Evolutionary conservation across 2,888 invertebrate species (phyloP).

Genomic region (Pseudococcus jackbeardsleyi): DNA sequence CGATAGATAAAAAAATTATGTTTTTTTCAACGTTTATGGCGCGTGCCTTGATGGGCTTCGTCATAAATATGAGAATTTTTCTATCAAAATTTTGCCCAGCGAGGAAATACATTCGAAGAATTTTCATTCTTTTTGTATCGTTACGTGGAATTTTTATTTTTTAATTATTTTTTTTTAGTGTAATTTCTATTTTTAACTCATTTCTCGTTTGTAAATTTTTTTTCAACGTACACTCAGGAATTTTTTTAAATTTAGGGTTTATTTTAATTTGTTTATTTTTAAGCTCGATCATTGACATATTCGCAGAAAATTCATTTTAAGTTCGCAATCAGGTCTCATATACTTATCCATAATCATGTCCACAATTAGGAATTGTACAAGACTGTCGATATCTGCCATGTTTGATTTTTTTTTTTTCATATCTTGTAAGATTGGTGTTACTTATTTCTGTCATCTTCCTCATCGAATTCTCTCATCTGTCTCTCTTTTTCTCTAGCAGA

Average conservation of each 20-base stretch:
- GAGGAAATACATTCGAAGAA: slow-evolving; percentile 13
- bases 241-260: slow-evolving; percentile 19
- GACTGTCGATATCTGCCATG: slow-evolving; percentile 48
- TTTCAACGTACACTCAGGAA: slow-evolving; percentile 31
- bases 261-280: slow-evolving; percentile 15
- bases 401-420: neutral
- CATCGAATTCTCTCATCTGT: neutral
- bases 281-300: slow-evolving; percentile 5
- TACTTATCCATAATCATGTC: slow-evolving; percentile 26
- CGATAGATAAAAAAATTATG: slow-evolving; percentile 19
- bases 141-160: slow-evolving; percentile 25
- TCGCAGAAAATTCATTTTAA: neutral
- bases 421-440: slow-evolving; percentile 47
- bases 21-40: slow-evolving; percentile 25
- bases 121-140: slow-evolving; percentile 8
- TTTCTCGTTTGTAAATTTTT: slow-evolving; percentile 14
- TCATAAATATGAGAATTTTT: neutral
- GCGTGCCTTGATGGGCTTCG: neutral
- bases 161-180: neutral
- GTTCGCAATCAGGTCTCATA: slow-evolving; percentile 33
- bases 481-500: neutral
- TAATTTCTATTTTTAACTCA: slow-evolving; percentile 30
- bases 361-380: slow-evolving; percentile 42
- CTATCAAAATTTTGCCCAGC: neutral
- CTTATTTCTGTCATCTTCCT: neutral